Evolutionary conservation across 2,888 invertebrate genomes (phyloP).

Genomic region (Ornithoptera alexandrae): DNA sequence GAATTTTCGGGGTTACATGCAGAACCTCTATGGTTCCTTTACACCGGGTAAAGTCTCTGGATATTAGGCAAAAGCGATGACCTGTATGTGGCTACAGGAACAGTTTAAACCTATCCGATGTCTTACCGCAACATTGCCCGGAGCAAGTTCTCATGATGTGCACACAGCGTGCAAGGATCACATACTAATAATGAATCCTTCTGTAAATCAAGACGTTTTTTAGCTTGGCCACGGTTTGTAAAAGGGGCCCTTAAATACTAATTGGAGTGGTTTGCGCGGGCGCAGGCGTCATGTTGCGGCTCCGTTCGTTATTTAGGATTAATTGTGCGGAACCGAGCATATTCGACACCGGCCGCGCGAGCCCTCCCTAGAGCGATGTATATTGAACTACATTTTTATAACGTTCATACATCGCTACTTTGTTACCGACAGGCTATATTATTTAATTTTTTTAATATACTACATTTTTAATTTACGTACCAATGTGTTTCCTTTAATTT

Average conservation of each 20-base stretch:
- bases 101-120: too few species aligned
- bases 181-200: not conserved
- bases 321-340: slow-evolving; percentile 74
- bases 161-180: not conserved
- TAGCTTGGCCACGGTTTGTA: not conserved
- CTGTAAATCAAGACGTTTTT: slow-evolving; percentile 3
- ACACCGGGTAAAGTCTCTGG: too few species aligned
- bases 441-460: slow-evolving; percentile 17
- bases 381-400: slow-evolving; percentile 23
- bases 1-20: too few species aligned
- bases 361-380: slow-evolving; percentile 41
- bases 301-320: slow-evolving; percentile 73
- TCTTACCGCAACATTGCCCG: too few species aligned
- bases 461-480: slow-evolving; percentile 20
- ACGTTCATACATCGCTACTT: slow-evolving; percentile 17
- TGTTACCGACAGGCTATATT: slow-evolving; percentile 13
- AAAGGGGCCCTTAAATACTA: slow-evolving; percentile 44
- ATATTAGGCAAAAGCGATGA: too few species aligned
- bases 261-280: slow-evolving; percentile 57
- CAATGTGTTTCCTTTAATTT: slow-evolving; percentile 1
- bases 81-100: too few species aligned
- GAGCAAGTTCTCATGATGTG: not conserved
- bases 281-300: slow-evolving; percentile 69
- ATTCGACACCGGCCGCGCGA: slow-evolving; percentile 63
- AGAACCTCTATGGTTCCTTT: too few species aligned